Evolutionary conservation across 2,113 vertebrate genomes (phyloP), one percentile per base, ranked within the genome.

Genomic region (Butastur rufipennis): DNA sequence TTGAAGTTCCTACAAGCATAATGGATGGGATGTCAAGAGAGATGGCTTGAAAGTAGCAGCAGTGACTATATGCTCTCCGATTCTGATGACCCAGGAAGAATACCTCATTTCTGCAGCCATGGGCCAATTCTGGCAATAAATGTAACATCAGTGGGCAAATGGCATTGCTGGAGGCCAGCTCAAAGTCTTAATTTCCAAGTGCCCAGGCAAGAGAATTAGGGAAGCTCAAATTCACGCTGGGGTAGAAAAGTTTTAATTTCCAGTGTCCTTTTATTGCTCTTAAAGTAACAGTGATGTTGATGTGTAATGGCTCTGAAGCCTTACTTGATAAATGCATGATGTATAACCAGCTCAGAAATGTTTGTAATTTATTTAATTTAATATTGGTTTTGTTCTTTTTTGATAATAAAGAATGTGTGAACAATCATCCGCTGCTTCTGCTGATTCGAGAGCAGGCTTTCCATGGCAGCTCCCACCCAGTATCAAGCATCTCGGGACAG

Each of bases 361-460:
- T 94, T 75, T 97, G 96, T 98, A 98, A 98, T 97, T 98, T 98
- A 98, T 98, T 98, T 98, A 98, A 98, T 98, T 98, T 98, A 98
- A 98, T 90, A 16, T 50, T 50, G 80, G 77, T 79, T 93, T 90
- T 0, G 2, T 96, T 94, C 74, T 93, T 81, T 97, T 98, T 98
- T 98, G 82, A 92, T 98, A 98, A 98, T 98, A 98, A 98, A 98
- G 84, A 77, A 94, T 66, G 26, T 82, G 73, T 55, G 77, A 95
- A 95, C 62, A 85, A 96, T 96, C 77, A 42, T 3, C 2, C 10
- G 48, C 36, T 31, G 3, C 68, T 61, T 61, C 78, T n/a, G 52
- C 77, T 87, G 85, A 26, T 56, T 55, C 3, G 1, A 38, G 42
- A 42, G 40, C 70, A 23, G 40, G 40, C 18, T 62, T 59, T 18